These are phyloP conservation scores for Campoplex capitator DNA, from an alignment of 2,888 invertebrate genomes.

Conservation along the genomic window DNA sequence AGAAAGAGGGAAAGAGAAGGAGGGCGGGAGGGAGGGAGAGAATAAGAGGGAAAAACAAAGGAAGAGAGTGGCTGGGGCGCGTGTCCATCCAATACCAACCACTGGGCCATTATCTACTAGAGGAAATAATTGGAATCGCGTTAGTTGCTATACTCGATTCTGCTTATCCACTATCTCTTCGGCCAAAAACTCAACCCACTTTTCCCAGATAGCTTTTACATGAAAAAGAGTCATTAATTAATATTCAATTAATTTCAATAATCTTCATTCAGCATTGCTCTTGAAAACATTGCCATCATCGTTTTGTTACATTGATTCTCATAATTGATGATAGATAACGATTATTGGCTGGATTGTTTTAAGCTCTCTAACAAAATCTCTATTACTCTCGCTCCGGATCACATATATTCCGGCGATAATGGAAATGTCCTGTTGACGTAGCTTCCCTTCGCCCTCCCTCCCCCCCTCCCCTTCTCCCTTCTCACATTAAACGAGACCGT, in stretches of 20 bases:
- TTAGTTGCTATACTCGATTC: slow-evolving; percentile 69
- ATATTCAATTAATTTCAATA: neutral
- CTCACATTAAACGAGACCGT: neutral
- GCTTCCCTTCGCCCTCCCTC: neutral
- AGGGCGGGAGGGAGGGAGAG: neutral
- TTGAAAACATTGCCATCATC: slow-evolving; percentile 1
- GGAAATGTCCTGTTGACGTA: slow-evolving; percentile 49
- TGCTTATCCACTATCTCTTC: slow-evolving; percentile 26
- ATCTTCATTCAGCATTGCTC: neutral
- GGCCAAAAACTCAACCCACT: slow-evolving; percentile 5
- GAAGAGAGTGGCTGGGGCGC: slow-evolving; percentile 69
- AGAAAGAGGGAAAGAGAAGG: slow-evolving; percentile 32
- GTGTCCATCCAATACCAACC: slow-evolving; percentile 78
- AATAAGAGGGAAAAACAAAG: slow-evolving; percentile 57
- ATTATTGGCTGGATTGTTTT: slow-evolving; percentile 37
- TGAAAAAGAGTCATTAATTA: slow-evolving; percentile 62
- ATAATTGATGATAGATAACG: slow-evolving; percentile 7
- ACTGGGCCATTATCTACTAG: slow-evolving; percentile 82
- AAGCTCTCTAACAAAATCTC: slow-evolving; percentile 24
- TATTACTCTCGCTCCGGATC: slow-evolving; percentile 22
- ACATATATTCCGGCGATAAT: slow-evolving; percentile 36
- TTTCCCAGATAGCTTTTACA: neutral
- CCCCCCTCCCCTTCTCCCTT: neutral
- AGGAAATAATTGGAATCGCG: slow-evolving; percentile 82
- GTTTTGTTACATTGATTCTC: neutral